A percentile compares a stretch with the other conserved stretches of the same genome.
These are phyloP conservation scores for Emydocephalus ijimae DNA, from an alignment of 2,113 vertebrate species.

Conservation along the genomic window DNA sequence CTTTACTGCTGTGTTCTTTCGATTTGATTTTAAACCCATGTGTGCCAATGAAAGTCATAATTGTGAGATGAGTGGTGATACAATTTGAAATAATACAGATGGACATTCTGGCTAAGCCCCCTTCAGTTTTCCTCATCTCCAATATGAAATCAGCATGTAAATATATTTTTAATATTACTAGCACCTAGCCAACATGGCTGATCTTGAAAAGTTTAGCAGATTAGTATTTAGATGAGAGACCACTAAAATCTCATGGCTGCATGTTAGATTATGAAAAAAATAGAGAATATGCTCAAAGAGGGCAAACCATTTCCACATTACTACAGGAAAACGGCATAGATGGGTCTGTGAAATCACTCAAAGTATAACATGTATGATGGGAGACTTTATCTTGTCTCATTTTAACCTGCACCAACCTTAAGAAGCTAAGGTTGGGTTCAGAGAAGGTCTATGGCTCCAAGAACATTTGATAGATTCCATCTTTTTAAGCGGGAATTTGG, in stretches of 20 bases:
- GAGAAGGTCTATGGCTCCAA: background rate
- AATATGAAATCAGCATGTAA: background rate
- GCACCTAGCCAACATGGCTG: background rate
- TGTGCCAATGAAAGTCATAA: background rate
- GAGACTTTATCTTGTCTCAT: background rate
- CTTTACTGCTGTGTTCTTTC: background rate
- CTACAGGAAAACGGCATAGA: background rate
- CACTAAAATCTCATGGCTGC: background rate
- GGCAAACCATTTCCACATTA: background rate
- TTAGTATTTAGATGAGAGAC: background rate
- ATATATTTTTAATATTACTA: background rate
- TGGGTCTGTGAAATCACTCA: background rate
- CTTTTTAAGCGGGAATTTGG: background rate
- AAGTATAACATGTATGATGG: background rate
- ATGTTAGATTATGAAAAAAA: background rate
- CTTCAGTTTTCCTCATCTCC: background rate
- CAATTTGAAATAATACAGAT: background rate
- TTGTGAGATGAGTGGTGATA: background rate
- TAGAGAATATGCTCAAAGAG: background rate
- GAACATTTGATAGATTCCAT: background rate
- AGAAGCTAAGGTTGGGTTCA: background rate
- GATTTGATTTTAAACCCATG: background rate
- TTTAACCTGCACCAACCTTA: background rate
- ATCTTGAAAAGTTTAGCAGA: background rate
- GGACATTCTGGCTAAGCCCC: background rate